These are phyloP conservation scores for Microchirus variegatus DNA, from an alignment of 2,797 vertebrate genomes.

Conservation along the genomic window DNA sequence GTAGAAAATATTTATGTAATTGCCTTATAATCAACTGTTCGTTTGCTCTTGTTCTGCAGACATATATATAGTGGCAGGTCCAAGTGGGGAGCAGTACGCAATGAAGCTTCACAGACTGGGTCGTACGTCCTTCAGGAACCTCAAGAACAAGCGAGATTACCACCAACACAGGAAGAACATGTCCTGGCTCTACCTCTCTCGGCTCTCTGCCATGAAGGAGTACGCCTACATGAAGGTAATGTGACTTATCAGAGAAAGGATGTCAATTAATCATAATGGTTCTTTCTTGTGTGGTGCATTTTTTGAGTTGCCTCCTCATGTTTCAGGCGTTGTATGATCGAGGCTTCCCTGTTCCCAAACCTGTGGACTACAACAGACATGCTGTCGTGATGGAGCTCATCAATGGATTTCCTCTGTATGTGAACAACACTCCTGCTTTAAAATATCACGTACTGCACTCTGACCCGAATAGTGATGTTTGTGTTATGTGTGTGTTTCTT, in stretches of 20 bases:
- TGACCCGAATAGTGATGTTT: constrained; percentile 1
- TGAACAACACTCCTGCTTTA: constrained; percentile 41
- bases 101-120: constrained; percentile 94
- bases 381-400: constrained; percentile 97
- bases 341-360: constrained; percentile 96
- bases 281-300: background rate
- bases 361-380: constrained; percentile 96
- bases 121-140: constrained; percentile 93
- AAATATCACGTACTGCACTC: background rate
- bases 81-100: constrained; percentile 88
- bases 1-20: background rate
- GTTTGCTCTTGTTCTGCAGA: constrained; percentile 74
- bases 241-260: background rate
- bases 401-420: constrained; percentile 95
- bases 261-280: background rate
- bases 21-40: no score
- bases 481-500: constrained; percentile 10
- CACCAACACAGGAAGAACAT: constrained; percentile 93
- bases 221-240: constrained; percentile 98
- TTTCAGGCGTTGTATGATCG: constrained; percentile 88
- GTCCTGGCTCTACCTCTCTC: constrained; percentile 98
- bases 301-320: constrained; percentile 1
- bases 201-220: constrained; percentile 96
- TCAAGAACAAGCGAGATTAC: constrained; percentile 98
- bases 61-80: constrained; percentile 94